Evolutionary conservation across 2,888 invertebrate species (phyloP), one percentile per base, ranked within the genome.

Genomic region (Hemaris fuciformis): DNA sequence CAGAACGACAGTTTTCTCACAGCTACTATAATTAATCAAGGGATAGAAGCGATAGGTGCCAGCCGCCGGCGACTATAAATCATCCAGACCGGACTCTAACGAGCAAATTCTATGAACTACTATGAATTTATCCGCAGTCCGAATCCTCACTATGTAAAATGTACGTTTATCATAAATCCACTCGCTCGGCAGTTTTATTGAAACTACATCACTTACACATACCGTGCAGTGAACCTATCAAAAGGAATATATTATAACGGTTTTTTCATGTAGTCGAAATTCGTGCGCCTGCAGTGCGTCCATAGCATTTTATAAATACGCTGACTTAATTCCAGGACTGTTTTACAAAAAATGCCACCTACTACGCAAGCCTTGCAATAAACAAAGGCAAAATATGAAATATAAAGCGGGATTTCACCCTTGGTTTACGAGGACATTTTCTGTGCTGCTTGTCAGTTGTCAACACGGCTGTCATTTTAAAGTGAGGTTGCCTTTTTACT

Each of bases 1-100:
- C 77, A 77, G 75, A 71, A 75, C 77, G 81, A 85, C 87, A 89
- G 87, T 87, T 87, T 89, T 87, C 86, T 86, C 84, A 82, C 80
- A 76, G 76, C 65, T 63, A 66, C 66, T 48, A 84, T 81, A 84
- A 89, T 89, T 88, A 87, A 88, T 89, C 87, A 89, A 84, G 73
- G 68, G 71, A 69, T 70, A 74, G 76, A 69, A 68, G 68, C 66
- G 67, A 71, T 61, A 60, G 66, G 62, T 67, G 69, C 64, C 73
- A 69, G 72, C 71, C 72, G 70, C 74, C 67, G 62, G 65, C 71
- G 70, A 75, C 75, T 67, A 88, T 88, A 82, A 85, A 88, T 88
- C 86, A 88, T 85, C 76, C 71, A 63, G 68, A 65, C 74, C 64
- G 76, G 79, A 79, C 79, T 79, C 71, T 80, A 81, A 83, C 81